Evolutionary conservation across 2,888 invertebrate species (phyloP), one percentile per base, ranked within the genome.

Genomic region (Drosophila phalerata): DNA sequence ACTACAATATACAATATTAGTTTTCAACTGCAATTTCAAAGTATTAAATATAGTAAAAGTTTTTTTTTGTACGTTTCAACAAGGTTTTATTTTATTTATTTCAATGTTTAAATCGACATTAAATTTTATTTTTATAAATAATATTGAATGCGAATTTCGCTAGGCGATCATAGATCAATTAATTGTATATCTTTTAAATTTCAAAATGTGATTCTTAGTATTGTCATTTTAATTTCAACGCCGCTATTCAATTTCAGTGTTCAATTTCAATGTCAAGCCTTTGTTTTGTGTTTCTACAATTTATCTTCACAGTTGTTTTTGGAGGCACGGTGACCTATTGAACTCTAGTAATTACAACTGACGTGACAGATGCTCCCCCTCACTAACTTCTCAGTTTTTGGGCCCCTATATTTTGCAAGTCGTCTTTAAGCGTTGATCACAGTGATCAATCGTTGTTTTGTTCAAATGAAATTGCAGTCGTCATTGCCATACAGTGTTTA

Each of bases 401-500:
- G 1, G 28, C 25, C 19, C 37, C 19, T 30, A 37, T n/a, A n/a
- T 3, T 8, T 37, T 37, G n/a, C n/a, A 0, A 37, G 37, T 3
- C 8, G n/a, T 8, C 8, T 37, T 37, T 6, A 37, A 37, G 2
- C n/a, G n/a, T 55, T 58, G 66, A 81, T 71, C 58, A 73, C 42
- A 40, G 63, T 81, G 57, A 58, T 73, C 47, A 51, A 48, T 52
- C 30, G 47, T 10, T 38, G 34, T 53, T 38, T 56, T 52, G 67
- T 47, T 42, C 40, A 70, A 71, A 68, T 63, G n/a, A 77, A 78
- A 78, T 81, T 67, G 68, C 79, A 73, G 69, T 65, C 70, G 66
- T 61, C 58, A 69, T 84, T 84, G 76, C 70, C 69, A 62, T 49
- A 42, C 58, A 72, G 61, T 72, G 48, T 66, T 71, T 51, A 45